Percentiles rank a stretch among this genome's conserved stretches.
phyloP scores from a whole-genome alignment of 2,888 invertebrate genomes.

The Colletes collaris region DNA sequence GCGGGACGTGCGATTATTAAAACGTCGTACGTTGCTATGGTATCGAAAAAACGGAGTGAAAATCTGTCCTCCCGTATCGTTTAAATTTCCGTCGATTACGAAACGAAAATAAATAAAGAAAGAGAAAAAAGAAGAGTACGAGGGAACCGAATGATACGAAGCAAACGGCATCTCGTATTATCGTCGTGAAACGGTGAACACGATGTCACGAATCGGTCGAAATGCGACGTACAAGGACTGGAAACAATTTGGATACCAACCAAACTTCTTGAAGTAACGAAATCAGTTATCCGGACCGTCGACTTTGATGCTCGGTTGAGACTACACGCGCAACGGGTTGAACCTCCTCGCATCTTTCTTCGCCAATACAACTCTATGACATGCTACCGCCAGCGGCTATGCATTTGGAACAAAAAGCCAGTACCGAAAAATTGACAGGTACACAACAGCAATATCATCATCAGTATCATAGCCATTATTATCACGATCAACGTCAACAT shows the following conservation, averaged over 20 bases:
- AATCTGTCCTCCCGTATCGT: not conserved
- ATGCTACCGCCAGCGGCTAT: constrained; percentile 73
- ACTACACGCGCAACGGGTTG: constrained; percentile 18
- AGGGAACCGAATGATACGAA: not conserved
- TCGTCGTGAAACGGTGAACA: not conserved
- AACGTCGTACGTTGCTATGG: not conserved
- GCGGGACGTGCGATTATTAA: not conserved
- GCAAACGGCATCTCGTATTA: not conserved
- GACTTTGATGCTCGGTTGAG: not conserved
- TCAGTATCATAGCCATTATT: constrained; percentile 21
- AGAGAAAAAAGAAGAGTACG: not conserved
- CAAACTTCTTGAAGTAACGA: not conserved
- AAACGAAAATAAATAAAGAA: not conserved
- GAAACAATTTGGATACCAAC: not conserved
- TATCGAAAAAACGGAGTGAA: not conserved
- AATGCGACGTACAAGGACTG: not conserved
- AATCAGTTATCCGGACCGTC: not conserved
- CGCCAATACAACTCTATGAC: not conserved
- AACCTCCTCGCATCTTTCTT: not conserved
- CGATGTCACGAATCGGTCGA: not conserved
- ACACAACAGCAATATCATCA: constrained; percentile 62
- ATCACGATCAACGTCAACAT: constrained; percentile 33
- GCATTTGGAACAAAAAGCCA: constrained; percentile 73
- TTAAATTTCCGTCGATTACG: not conserved
- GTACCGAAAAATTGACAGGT: constrained; percentile 67